Evolutionary conservation across 2,888 invertebrate genomes (phyloP).

Genomic region (Parascotia fuliginaria): DNA sequence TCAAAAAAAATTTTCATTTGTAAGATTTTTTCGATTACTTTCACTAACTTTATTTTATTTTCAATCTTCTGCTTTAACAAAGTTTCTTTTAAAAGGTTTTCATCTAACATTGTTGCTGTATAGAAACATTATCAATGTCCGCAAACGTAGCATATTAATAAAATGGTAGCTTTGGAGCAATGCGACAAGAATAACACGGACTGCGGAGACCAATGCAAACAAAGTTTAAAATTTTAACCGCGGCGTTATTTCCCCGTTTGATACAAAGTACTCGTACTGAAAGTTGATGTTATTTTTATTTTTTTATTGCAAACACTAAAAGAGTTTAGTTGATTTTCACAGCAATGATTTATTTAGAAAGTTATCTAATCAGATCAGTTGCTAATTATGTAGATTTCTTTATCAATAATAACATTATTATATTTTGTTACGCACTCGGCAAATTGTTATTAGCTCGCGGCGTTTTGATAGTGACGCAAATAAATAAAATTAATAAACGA

Average conservation of each 20-base stretch:
- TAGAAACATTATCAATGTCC: slow-evolving; percentile 32
- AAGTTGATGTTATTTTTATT: slow-evolving; percentile 36
- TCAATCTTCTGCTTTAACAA: slow-evolving; percentile 21
- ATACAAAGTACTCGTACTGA: slow-evolving; percentile 29
- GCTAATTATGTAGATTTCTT: too few species aligned
- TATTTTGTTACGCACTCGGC: too few species aligned
- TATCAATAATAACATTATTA: too few species aligned
- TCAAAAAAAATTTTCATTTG: slow-evolving; percentile 43
- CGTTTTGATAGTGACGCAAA: too few species aligned
- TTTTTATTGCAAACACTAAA: slow-evolving; percentile 32
- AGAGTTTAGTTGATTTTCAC: slow-evolving; percentile 23
- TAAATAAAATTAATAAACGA: too few species aligned
- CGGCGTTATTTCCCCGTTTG: slow-evolving; percentile 34
- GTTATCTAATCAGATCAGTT: too few species aligned
- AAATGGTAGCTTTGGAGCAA: slow-evolving; percentile 36
- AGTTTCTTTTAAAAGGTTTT: slow-evolving; percentile 29
- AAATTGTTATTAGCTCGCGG: too few species aligned
- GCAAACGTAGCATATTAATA: slow-evolving; percentile 38
- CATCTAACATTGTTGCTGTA: slow-evolving; percentile 26
- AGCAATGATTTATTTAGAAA: slow-evolving; percentile 7
- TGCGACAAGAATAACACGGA: slow-evolving; percentile 42
- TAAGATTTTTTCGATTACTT: slow-evolving; percentile 54
- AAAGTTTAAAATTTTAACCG: slow-evolving; percentile 40
- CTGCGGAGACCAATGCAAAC: slow-evolving; percentile 51
- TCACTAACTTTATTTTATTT: slow-evolving; percentile 48